Percentiles rank a stretch among this genome's conserved stretches.
phyloP scores from a whole-genome alignment of 2,113 vertebrate genomes.

The Sinocyclocheilus anophthalmus region DNA sequence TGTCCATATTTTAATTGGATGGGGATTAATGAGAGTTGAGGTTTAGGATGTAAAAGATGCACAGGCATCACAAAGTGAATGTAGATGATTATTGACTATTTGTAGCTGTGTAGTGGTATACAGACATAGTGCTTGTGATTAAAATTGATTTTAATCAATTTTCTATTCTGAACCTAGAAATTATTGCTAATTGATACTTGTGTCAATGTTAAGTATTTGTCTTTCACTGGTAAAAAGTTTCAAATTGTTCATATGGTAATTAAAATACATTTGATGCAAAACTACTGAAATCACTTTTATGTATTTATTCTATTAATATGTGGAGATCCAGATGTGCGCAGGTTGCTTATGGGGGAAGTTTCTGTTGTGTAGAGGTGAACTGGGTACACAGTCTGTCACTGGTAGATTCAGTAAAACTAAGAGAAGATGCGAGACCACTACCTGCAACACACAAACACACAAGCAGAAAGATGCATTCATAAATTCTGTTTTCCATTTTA shows the following conservation, averaged over 20 bases:
- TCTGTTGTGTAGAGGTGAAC: slow-evolving; percentile 31
- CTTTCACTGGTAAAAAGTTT: not conserved
- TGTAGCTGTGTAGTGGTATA: not conserved
- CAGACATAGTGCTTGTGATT: not conserved
- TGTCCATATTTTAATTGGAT: not conserved
- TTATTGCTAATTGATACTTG: not conserved
- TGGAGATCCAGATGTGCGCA: not conserved
- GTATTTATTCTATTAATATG: not conserved
- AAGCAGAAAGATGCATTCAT: too few species aligned
- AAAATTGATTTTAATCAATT: not conserved
- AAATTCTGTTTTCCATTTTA: too few species aligned
- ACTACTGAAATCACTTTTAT: not conserved
- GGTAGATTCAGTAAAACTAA: slow-evolving; percentile 45
- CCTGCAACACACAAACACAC: slow-evolving; percentile 16
- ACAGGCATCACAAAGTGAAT: not conserved
- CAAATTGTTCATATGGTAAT: not conserved
- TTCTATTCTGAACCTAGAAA: not conserved
- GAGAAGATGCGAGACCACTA: slow-evolving; percentile 51
- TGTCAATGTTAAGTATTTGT: not conserved
- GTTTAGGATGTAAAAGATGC: not conserved
- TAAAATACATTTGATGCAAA: not conserved
- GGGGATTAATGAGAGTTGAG: not conserved
- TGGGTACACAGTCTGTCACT: slow-evolving; percentile 49
- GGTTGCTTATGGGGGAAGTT: slow-evolving; percentile 23
- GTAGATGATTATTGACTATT: not conserved